phyloP scores from a whole-genome alignment of 1,140 invertebrate genomes.

The Metopolophium dirhodum region DNA sequence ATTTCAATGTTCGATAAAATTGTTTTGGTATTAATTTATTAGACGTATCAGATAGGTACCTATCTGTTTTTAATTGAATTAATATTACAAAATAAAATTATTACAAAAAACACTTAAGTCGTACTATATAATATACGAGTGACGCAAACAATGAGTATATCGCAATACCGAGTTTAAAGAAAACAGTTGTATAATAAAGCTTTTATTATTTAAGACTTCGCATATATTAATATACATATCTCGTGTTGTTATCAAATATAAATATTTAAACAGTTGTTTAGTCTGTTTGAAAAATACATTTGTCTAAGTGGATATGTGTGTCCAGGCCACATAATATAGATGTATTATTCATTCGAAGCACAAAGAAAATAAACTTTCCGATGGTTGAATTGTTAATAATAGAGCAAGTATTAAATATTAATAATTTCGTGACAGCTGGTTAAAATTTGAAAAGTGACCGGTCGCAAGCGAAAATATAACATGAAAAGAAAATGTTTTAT shows the following conservation, averaged over 20 bases:
- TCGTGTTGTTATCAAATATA: slow-evolving; percentile 1
- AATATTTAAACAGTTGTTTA: slow-evolving; percentile 24
- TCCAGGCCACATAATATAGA: not conserved
- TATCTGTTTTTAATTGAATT: not conserved
- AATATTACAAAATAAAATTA: not conserved
- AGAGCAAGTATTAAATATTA: not conserved
- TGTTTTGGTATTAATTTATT: not conserved
- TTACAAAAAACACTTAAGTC: not conserved
- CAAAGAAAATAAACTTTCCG: slow-evolving; percentile 43
- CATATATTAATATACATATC: slow-evolving; percentile 21
- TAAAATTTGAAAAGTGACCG: slow-evolving; percentile 18
- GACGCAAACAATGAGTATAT: not conserved
- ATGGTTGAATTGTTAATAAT: slow-evolving; percentile 31
- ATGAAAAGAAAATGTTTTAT: not conserved
- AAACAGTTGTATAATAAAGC: not conserved
- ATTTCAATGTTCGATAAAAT: not conserved
- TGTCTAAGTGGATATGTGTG: slow-evolving; percentile 35
- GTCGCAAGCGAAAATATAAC: not conserved
- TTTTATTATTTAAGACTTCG: slow-evolving; percentile 36
- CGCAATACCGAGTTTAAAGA: not conserved
- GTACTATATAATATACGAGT: not conserved
- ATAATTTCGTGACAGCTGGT: slow-evolving; percentile 2
- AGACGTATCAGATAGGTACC: not conserved
- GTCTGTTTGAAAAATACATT: slow-evolving; percentile 30
- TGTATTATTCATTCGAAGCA: not conserved